A percentile compares a stretch with the other conserved stretches of the same genome.
Evolutionary conservation across 2,888 invertebrate genomes (phyloP).

Genomic region (Atethmia centrago): DNA sequence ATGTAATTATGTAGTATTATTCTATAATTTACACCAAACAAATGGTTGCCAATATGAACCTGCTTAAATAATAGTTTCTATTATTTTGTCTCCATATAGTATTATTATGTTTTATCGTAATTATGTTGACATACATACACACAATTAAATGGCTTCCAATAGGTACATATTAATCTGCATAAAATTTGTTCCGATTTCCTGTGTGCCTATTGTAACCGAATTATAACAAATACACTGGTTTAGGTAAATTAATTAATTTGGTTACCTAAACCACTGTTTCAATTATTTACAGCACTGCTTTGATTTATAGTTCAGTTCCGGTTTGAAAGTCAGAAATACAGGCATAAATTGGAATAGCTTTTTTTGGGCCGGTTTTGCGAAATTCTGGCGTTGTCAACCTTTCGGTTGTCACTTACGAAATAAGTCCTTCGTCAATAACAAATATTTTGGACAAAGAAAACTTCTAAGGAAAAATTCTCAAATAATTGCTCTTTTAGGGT

Average conservation of each 20-base stretch:
- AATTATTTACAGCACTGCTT: background rate
- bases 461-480: too few species aligned
- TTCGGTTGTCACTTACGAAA: background rate
- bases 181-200: slow-evolving; percentile 8
- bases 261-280: too few species aligned
- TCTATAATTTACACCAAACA: too few species aligned
- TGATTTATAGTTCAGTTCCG: slow-evolving; percentile 8
- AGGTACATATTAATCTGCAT: background rate
- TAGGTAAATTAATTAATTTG: slow-evolving; percentile 6
- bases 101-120: background rate
- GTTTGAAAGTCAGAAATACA: background rate
- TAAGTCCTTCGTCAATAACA: background rate
- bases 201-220: background rate
- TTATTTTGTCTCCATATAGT: background rate
- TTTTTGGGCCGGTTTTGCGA: background rate
- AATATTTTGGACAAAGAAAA: background rate
- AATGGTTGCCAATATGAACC: too few species aligned
- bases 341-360: background rate
- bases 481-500: background rate
- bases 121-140: background rate
- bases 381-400: background rate
- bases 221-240: background rate
- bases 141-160: background rate
- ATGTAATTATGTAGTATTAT: too few species aligned
- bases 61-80: background rate